phyloP scores from a whole-genome alignment of 1,140 invertebrate species.

The Bombus ignitus region DNA sequence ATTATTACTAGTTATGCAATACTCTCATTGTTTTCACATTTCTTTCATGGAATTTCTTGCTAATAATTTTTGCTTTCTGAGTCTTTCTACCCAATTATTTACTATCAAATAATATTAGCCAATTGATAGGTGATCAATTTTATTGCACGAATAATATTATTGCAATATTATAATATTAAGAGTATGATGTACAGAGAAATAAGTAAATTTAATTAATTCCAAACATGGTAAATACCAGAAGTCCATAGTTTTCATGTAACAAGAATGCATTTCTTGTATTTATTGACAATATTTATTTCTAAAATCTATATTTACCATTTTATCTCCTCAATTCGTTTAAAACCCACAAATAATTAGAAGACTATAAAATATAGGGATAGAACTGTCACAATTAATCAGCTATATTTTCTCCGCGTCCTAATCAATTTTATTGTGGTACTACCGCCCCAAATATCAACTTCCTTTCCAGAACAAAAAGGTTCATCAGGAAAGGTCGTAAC shows the following conservation, averaged over 20 bases:
- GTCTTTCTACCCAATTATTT: background rate
- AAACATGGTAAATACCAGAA: too few relatives aligned
- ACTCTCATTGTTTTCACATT: background rate
- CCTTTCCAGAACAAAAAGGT: constrained; percentile 23
- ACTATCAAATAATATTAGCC: background rate
- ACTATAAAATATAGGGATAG: background rate
- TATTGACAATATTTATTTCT: too few relatives aligned
- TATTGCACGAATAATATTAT: too few relatives aligned
- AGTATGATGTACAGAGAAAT: too few relatives aligned
- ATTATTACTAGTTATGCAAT: background rate
- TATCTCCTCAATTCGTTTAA: too few relatives aligned
- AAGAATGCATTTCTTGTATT: too few relatives aligned
- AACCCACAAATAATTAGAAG: background rate
- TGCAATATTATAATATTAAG: too few relatives aligned
- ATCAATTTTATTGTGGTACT: constrained; percentile 19
- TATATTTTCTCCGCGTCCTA: background rate
- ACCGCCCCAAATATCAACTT: constrained; percentile 17
- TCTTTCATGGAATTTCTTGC: background rate
- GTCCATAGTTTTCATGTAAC: too few relatives aligned
- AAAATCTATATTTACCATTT: too few relatives aligned
- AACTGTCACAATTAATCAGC: background rate
- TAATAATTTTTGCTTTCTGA: background rate
- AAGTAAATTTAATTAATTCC: too few relatives aligned
- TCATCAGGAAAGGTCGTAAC: constrained; percentile 21
- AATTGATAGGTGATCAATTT: too few relatives aligned